Conservation (phyloP, 1,140 invertebrate species). For the Fopius arisanus region DNA sequence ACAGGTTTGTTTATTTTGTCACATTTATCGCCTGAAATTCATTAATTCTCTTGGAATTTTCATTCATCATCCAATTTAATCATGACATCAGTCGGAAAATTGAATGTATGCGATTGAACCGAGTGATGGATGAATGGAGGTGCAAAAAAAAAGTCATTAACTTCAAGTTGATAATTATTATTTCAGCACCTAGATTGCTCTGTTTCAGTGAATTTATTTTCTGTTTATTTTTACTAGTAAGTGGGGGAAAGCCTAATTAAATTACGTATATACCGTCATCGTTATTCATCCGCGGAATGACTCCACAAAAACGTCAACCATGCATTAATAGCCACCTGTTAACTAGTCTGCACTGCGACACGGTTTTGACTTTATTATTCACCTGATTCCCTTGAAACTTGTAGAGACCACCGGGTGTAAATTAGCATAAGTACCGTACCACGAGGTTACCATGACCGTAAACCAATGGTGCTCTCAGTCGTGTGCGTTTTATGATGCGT, state of each 20-base stretch:
- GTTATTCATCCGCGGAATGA: neutral
- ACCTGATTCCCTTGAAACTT: constrained; percentile 35
- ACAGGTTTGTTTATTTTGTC: too few species aligned
- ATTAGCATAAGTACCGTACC: constrained; percentile 42
- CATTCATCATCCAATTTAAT: too few species aligned
- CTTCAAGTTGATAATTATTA: too few species aligned
- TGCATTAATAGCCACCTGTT: neutral
- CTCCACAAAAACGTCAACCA: neutral
- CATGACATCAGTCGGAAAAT: too few species aligned
- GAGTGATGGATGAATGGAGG: too few species aligned
- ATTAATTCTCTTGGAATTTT: too few species aligned
- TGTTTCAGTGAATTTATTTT: too few species aligned
- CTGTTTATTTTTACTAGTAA: too few species aligned
- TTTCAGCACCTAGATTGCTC: too few species aligned
- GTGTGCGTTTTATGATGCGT: constrained; percentile 5
- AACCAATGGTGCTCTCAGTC: neutral
- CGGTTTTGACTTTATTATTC: constrained; percentile 34
- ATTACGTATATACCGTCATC: neutral
- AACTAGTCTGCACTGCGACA: constrained; percentile 24
- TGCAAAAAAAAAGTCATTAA: too few species aligned
- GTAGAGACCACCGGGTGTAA: constrained; percentile 26
- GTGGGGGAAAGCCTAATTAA: neutral
- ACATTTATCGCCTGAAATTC: too few species aligned
- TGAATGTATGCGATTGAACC: too few species aligned
- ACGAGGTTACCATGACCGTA: constrained; percentile 38